A percentile compares a stretch with the other conserved stretches of the same genome.
phyloP scores from a whole-genome alignment of 2,113 vertebrate genomes.

The Anguilla japonica region DNA sequence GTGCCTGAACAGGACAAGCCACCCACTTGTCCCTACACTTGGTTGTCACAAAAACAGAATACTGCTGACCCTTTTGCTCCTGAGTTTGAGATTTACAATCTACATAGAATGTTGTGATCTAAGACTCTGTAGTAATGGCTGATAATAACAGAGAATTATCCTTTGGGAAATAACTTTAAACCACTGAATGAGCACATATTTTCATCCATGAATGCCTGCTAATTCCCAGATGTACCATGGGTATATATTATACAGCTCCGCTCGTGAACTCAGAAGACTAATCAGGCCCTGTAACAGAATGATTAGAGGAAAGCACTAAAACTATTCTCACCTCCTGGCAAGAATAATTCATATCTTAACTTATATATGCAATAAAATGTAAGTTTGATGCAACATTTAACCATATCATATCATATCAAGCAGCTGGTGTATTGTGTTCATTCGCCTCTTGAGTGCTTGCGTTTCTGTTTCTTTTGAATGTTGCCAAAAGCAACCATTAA shows the following conservation, averaged over 20 bases:
- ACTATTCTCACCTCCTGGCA: background rate
- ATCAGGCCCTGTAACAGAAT: background rate
- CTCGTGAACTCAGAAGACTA: background rate
- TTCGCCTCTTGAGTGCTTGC: background rate
- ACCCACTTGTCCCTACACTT: background rate
- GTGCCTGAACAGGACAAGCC: too few relatives aligned
- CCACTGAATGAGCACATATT: background rate
- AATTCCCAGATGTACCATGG: background rate
- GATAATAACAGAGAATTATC: background rate
- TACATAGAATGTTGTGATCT: background rate
- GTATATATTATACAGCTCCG: background rate
- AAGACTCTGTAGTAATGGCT: background rate
- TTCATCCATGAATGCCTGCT: background rate
- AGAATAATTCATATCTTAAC: background rate
- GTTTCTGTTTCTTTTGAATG: background rate
- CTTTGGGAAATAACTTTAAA: background rate
- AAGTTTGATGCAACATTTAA: too few relatives aligned
- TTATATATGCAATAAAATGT: background rate
- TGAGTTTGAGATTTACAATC: background rate
- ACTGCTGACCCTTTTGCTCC: background rate
- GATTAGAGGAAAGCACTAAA: background rate
- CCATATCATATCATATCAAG: too few relatives aligned
- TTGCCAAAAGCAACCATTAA: background rate
- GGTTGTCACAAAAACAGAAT: background rate
- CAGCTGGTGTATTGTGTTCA: background rate